Base-by-base conservation (phyloP, 2,797 vertebrate species). In the Acanthurus lineatus region DNA sequence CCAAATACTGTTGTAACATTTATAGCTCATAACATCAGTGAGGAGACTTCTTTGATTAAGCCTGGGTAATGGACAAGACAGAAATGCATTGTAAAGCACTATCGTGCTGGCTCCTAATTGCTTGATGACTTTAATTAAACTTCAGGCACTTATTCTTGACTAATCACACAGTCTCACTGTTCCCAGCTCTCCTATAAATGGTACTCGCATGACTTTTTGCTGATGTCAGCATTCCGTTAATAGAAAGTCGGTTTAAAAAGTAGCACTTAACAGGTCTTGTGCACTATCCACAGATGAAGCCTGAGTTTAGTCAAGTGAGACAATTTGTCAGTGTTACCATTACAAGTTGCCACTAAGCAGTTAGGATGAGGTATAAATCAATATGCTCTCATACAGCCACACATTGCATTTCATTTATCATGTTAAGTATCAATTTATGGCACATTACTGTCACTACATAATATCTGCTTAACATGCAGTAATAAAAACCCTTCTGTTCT, bases 91-190 rank as follows among this genome's bases (percentile, higher is more conserved):
- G 91, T 92, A 91, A 93, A 93, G 86, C 88, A 90, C 85, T 92
- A 87, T 83, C 82, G 15, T 56, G 53, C 67, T 40, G 72, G 80
- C 77, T 90, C 63, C 89, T 94, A 94, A 96, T 94, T 94, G 91
- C 90, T 80, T 84, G 89, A 92, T 93, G 92, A 91, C 91, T 95
- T 95, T 95, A 95, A 95, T 96, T 95, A 95, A 93, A 94, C 86
- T 83, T 87, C 88, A 85, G 84, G 75, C 89, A 91, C 89, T 93
- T 93, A 88, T 90, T 94, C 86, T 88, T 93, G 90, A 93, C 89
- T 89, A 93, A 92, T 93, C 87, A 69, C 87, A 69, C 66, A 77
- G 82, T 63, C 80, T 82, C 80, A 52, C 77, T 67, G 76, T 77
- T 85, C 79, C 88, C 80, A 56, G 58, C 38, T 69, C 70, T 86